phyloP scores from a whole-genome alignment of 1,140 invertebrate genomes.

The Drosophila truncata region DNA sequence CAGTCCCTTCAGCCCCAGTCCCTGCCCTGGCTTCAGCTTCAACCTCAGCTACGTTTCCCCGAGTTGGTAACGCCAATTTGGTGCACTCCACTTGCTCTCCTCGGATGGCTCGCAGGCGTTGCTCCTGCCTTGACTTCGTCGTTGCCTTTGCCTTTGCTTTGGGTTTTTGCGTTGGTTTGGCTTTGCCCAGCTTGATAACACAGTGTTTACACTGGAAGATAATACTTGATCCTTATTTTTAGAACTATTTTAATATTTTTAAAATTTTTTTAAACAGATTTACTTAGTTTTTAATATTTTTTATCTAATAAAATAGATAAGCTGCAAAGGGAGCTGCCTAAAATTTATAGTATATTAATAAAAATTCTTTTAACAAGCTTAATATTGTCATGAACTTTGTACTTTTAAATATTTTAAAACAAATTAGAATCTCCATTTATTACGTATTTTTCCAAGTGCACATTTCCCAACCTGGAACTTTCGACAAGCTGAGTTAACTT shows the following conservation, averaged over 20 bases:
- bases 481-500: slow-evolving; percentile 75
- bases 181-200: slow-evolving; percentile 20
- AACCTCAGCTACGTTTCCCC: background rate
- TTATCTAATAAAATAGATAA: background rate
- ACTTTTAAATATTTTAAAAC: background rate
- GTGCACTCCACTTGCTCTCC: slow-evolving; percentile 63
- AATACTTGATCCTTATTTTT: background rate
- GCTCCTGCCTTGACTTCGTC: slow-evolving; percentile 2
- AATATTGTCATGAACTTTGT: background rate
- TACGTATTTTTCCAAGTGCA: background rate
- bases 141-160: slow-evolving; percentile 1
- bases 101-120: slow-evolving; percentile 72
- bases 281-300: background rate
- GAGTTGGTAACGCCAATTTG: slow-evolving; percentile 71
- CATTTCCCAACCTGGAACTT: slow-evolving; percentile 16
- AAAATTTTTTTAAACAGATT: too few species aligned
- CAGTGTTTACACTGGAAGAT: slow-evolving; percentile 3
- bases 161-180: slow-evolving; percentile 20
- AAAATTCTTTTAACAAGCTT: background rate
- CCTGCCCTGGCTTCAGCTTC: background rate
- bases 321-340: background rate
- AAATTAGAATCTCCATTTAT: background rate
- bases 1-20: background rate
- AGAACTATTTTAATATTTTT: too few species aligned
- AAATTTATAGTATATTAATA: too few species aligned